A percentile compares a stretch with the other conserved stretches of the same genome.
phyloP scores from a whole-genome alignment of 2,797 vertebrate genomes.

The Morus bassanus region DNA sequence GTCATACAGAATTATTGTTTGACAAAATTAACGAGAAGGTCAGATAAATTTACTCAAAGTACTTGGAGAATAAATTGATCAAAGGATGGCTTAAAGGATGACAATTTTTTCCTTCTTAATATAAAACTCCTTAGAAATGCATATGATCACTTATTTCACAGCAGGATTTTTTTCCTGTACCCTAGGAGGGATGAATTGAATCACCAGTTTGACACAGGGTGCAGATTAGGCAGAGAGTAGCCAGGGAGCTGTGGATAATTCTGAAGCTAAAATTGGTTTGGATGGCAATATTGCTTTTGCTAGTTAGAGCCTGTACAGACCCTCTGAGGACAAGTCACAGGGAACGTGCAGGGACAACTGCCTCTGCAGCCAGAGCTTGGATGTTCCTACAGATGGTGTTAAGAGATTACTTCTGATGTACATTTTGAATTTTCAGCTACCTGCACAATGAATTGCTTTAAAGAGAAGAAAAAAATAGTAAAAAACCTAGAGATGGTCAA shows the following conservation, averaged over 20 bases:
- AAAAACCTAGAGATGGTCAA: neutral
- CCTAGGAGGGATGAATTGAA: neutral
- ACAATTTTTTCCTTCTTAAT: neutral
- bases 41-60: conserved; percentile 2
- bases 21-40: conserved; percentile 29
- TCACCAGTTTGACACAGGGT: neutral
- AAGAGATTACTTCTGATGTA: neutral
- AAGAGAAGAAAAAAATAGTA: neutral
- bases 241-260: neutral
- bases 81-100: conserved; percentile 12
- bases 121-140: neutral
- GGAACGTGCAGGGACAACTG: neutral
- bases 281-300: neutral
- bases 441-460: neutral
- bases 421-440: neutral
- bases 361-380: neutral
- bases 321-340: neutral
- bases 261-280: neutral
- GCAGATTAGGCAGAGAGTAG: neutral
- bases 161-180: neutral
- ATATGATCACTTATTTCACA: neutral
- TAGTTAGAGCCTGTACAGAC: neutral
- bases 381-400: neutral
- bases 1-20: neutral
- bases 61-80: conserved; percentile 6